Evolutionary conservation across 2,888 invertebrate genomes (phyloP), one percentile per base, ranked within the genome.

Genomic region (Zelleria hepariella): DNA sequence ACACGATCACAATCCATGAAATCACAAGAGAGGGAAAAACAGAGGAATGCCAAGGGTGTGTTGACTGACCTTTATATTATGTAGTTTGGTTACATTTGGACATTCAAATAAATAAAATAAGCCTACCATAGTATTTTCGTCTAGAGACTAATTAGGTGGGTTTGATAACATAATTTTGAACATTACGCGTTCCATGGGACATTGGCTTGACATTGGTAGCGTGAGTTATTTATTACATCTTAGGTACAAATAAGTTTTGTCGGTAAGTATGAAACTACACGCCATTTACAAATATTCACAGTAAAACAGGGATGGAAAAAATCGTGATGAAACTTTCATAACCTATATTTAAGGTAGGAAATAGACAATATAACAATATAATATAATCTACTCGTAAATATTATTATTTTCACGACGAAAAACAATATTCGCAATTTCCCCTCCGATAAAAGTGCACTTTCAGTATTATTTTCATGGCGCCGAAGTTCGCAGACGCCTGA

Each of bases 401-500:
- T n/a, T n/a, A n/a, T n/a, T n/a, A n/a, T n/a, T n/a, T n/a, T n/a
- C n/a, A n/a, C n/a, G n/a, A n/a, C n/a, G 32, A 1, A 42, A 42
- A 42, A 10, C 15, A 42, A 42, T 42, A 42, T 42, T 42, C n/a
- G n/a, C n/a, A n/a, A n/a, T n/a, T n/a, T n/a, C 15, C 10, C 15
- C 15, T 42, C 0, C 32, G 10, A 42, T 15, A 42, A 42, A 42
- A 42, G 32, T 42, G 32, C 32, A 42, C 32, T 42, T 42, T 42
- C 32, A 42, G 32, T 42, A 42, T 42, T 42, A 15, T 15, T 42
- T 10, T 42, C 59, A 58, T 64, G 64, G 64, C 60, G 61, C 65
- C 62, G 61, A 61, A 62, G 51, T 57, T 59, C 61, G 52, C 23
- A 51, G 21, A 51, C 21, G 51, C 51, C 51, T 51, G 51, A 51